These are phyloP conservation scores for Meloidogyne chitwoodi DNA, from an alignment of 1,140 invertebrate species.

Conservation along the genomic window DNA sequence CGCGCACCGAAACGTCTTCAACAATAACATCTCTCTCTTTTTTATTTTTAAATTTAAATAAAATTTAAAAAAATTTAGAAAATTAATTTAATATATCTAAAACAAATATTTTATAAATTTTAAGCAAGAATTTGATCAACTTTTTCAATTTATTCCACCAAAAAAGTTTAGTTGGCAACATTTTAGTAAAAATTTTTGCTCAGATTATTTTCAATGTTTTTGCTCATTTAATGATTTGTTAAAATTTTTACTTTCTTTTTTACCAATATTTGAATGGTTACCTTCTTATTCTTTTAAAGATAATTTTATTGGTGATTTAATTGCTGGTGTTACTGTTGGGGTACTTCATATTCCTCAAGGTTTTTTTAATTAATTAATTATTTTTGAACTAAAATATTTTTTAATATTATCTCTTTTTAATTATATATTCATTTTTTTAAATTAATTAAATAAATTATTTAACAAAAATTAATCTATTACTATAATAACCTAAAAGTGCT, in stretches of 20 bases:
- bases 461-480: too few species aligned
- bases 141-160: neutral
- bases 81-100: neutral
- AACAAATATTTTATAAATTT: neutral
- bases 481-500: too few species aligned
- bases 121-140: conserved; percentile 10
- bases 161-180: neutral
- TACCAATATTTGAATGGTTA: conserved; percentile 41
- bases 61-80: neutral
- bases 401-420: too few species aligned
- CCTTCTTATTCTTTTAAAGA: conserved; percentile 48
- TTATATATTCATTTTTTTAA: too few species aligned
- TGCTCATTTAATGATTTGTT: neutral
- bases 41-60: neutral
- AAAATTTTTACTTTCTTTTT: conserved; percentile 17
- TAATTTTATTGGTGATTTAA: conserved; percentile 48
- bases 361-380: neutral
- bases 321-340: conserved; percentile 59
- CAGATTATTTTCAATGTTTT: neutral
- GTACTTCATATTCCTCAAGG: conserved; percentile 60
- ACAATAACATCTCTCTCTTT: too few species aligned
- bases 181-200: neutral
- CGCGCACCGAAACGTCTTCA: neutral
- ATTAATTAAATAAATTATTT: too few species aligned
- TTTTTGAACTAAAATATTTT: too few species aligned